These are phyloP conservation scores for Latrodectus hesperus DNA, from an alignment of 2,888 invertebrate species.

Conservation along the genomic window DNA sequence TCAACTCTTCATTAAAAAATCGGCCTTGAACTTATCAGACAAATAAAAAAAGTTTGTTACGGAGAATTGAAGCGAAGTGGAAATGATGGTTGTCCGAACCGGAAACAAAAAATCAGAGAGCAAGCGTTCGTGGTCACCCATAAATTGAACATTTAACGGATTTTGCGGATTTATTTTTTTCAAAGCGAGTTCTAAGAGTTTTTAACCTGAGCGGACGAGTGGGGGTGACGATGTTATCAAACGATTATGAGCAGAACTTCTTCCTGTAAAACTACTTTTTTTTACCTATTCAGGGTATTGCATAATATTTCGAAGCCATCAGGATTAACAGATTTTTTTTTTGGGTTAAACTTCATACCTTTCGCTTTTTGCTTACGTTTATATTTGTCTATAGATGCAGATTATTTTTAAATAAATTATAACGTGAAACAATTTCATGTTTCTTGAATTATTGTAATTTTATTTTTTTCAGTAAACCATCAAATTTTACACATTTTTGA, in stretches of 20 bases:
- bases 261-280: not conserved
- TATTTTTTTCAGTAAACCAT: too few relatives aligned
- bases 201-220: not conserved
- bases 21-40: not conserved
- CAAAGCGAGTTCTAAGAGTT: not conserved
- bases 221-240: not conserved
- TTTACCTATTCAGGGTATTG: not conserved
- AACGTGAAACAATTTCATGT: too few relatives aligned
- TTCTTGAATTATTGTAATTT: too few relatives aligned
- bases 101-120: conserved; percentile 17
- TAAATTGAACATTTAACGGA: conserved; percentile 30
- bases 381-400: too few relatives aligned
- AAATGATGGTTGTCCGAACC: not conserved
- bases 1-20: not conserved
- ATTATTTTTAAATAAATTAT: too few relatives aligned
- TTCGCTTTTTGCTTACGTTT: too few relatives aligned
- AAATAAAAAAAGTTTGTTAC: not conserved
- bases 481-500: too few relatives aligned
- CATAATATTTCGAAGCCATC: not conserved
- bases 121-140: conserved; percentile 32
- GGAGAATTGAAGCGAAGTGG: not conserved
- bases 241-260: not conserved
- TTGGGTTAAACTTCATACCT: too few relatives aligned
- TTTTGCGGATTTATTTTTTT: conserved; percentile 11
- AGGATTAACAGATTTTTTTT: too few relatives aligned